These are phyloP conservation scores for Brachyopa scutellaris DNA, from an alignment of 2,888 invertebrate species.

Conservation along the genomic window DNA sequence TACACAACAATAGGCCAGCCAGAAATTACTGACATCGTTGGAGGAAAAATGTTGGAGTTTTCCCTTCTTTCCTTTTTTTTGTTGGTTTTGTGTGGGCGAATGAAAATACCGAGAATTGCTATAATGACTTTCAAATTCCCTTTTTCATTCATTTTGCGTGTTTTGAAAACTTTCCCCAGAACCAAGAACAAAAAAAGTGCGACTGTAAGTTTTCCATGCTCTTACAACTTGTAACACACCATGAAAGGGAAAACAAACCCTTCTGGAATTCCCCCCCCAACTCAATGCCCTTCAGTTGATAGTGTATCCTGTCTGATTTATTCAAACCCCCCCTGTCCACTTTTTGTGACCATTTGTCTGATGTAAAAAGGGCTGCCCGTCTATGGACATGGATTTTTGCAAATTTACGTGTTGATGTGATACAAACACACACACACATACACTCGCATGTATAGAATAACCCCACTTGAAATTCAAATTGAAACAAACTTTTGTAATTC, in stretches of 20 bases:
- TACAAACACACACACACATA: too few species aligned
- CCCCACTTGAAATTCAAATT: too few species aligned
- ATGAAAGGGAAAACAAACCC: not conserved
- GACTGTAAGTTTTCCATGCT: too few species aligned
- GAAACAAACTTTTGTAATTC: conserved; percentile 56
- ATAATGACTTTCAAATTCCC: not conserved
- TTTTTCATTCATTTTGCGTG: not conserved
- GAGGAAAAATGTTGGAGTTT: not conserved
- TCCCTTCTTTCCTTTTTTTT: too few species aligned
- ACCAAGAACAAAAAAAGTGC: too few species aligned
- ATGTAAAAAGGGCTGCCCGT: conserved; percentile 9
- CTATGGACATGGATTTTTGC: conserved; percentile 3
- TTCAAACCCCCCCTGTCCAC: conserved; percentile 27
- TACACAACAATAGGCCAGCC: not conserved
- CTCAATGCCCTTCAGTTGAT: too few species aligned
- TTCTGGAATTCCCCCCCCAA: too few species aligned
- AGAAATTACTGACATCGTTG: not conserved
- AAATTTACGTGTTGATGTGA: conserved; percentile 41
- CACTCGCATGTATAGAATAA: conserved; percentile 25
- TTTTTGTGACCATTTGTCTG: conserved; percentile 33
- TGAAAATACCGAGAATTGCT: not conserved
- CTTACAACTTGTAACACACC: too few species aligned
- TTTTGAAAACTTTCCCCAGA: too few species aligned
- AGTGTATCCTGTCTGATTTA: conserved; percentile 4
- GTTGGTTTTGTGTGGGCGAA: too few species aligned